Evolutionary conservation across 1,140 invertebrate species (phyloP), one percentile per base, ranked within the genome.

Genomic region (Belonocnema kinseyi): DNA sequence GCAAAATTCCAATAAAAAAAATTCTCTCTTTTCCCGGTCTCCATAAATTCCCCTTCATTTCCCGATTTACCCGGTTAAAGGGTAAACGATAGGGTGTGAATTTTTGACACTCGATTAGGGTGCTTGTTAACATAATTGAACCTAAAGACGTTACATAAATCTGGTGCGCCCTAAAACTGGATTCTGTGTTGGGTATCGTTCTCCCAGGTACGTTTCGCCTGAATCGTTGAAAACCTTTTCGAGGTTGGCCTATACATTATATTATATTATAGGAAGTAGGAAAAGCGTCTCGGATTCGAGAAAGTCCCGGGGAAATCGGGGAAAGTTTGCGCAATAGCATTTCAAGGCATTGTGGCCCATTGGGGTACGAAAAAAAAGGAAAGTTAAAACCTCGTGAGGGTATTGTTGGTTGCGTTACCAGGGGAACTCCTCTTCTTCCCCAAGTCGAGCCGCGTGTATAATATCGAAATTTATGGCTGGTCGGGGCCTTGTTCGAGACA

Each of bases 391-490:
- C 85, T 89, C 83, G 84, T 88, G 86, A 89, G 85, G 83, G 86
- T 83, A 90, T 88, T 87, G 88, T 88, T 85, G 84, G 88, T 89
- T 90, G 85, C 89, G 87, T 89, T 88, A 90, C 85, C 77, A 84
- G 79, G 77, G 75, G 73, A 80, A 80, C 78, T 77, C 21, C 46
- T 76, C 74, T 58, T 76, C 74, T 76, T 61, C 79, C 74, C 74
- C 77, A 71, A 82, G 74, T 77, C 81, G 75, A 80, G 79, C 77
- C 81, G 82, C 83, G 81, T 81, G 84, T 86, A 90, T 88, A 90
- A 90, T 89, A 90, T 90, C 85, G 74, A 90, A 90, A 90, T 90
- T 90, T 90, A 90, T 89, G 86, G 79, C 87, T 81, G 71, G 77
- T 70, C 81, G 74, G 81, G 82, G 80, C 85, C 85, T 80, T 82